Evolutionary conservation across 2,113 vertebrate genomes (phyloP), one percentile per base, ranked within the genome.

Genomic region (Nestor notabilis): DNA sequence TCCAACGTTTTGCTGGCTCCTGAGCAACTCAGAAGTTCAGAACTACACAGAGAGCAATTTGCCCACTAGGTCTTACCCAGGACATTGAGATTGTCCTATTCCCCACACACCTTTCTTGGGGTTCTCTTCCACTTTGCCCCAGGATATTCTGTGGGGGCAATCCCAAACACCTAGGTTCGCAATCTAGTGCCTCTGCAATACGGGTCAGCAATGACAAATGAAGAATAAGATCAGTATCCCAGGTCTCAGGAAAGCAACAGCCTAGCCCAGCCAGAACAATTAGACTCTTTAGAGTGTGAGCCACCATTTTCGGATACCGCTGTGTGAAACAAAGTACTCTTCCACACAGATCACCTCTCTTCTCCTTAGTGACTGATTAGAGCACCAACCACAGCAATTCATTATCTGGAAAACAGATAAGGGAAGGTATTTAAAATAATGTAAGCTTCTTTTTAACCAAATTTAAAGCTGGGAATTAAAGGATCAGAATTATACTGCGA

Each of bases 401-500:
- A 83, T 90, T 96, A 94, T 66, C 70, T 70, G 12, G 24, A 63
- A 96, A 93, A 86, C 75, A 90, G 75, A 77, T 77, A 96, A 72
- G 0, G 0, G 82, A 94, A 91, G n/a, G 53, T 53, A 80, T 90
- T 92, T 94, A 61, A 91, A 85, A 52, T 53, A 87, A 58, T 84
- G 85, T 15, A 87, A 89, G 60, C 31, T 87, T 89, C 35, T 77
- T 88, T 95, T 87, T n/a, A 96, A 93, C 85, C 41, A 93, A 53
- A 91, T 91, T 70, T 91, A 87, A 87, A 93, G 78, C 61, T 88
- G 41, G 13, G 63, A 94, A 83, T 85, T 95, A 92, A 81, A 83
- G 60, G 94, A 56, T 29, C 24, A 33, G 58, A 92, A 47, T 78
- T 92, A 84, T 53, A 80, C 10, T 49, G 76, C 21, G 58, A 69